Evolutionary conservation across 2,888 invertebrate species (phyloP), one percentile per base, ranked within the genome.

Genomic region (Pterostichus madidus): DNA sequence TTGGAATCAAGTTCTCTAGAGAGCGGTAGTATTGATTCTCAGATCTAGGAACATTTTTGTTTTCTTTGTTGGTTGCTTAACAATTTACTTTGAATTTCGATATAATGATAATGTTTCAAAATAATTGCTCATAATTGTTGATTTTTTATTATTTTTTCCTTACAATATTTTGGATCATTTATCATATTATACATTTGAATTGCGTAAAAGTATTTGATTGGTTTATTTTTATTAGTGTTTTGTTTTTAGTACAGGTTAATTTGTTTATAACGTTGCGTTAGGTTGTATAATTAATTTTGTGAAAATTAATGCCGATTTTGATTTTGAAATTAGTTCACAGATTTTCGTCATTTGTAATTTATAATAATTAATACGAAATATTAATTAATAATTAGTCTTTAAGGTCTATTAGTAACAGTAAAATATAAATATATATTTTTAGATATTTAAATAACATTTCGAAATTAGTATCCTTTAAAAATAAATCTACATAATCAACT

Each of bases 51-150:
- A 53, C 35, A 56, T 71, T 80, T 71, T 68, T 68, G n/a, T 68
- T 80, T 81, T 56, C 17, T 39, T 73, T 81, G 24, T 49, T 44
- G 49, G 81, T 81, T 81, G 75, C 81, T 46, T 75, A 81, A 81
- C 13, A 75, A 10, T 80, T 71, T 53, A 77, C 32, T 77, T 53
- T 53, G 46, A 75, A 13, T 53, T 76, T 75, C 75, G 17, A 31
- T 76, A 56, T 76, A 56, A 76, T 78, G 59, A 61, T 59, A 78
- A 59, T 79, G 64, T 79, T 79, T 79, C 68, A 15, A 31, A 49
- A 79, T 79, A 79, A 79, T 68, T 64, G 52, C 68, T 35, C 52
- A 79, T 78, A 79, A 79, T 78, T 79, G 79, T 64, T 79, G 15
- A 64, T 68, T 79, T 79, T 71, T 71, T 17, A 4, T 71, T n/a